phyloP scores from a whole-genome alignment of 2,888 invertebrate genomes.

The Limnephilus rhombicus region DNA sequence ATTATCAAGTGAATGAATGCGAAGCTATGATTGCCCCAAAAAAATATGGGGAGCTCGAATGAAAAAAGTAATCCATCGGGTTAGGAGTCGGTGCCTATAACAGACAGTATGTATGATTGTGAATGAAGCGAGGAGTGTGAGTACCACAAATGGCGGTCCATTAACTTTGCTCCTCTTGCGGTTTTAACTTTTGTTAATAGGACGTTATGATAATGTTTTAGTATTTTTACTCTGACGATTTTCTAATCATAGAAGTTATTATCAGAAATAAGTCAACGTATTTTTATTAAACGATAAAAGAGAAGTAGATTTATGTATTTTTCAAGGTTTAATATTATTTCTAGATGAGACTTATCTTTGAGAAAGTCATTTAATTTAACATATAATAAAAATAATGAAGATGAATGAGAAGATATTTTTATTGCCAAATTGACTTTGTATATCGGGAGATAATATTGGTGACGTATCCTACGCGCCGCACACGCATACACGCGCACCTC shows the following conservation, averaged over 20 bases:
- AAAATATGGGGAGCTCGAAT: too few relatives aligned
- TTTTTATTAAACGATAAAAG: conserved; percentile 19
- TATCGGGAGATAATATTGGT: conserved; percentile 5
- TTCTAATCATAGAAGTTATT: conserved; percentile 39
- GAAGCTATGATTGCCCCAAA: too few relatives aligned
- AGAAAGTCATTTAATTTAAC: conserved; percentile 34
- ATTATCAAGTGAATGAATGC: too few relatives aligned
- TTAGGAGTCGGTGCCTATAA: background rate
- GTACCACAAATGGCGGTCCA: background rate
- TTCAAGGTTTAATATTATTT: conserved; percentile 36
- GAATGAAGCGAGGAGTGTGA: background rate
- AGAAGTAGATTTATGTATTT: conserved; percentile 24
- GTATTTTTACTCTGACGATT: conserved; percentile 13
- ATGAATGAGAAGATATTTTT: conserved; percentile 32
- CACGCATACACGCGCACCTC: conserved; percentile 9
- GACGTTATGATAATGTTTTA: background rate
- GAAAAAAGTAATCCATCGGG: too few relatives aligned
- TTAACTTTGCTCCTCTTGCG: background rate
- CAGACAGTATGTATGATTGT: background rate
- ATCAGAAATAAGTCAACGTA: background rate
- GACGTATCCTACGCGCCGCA: background rate
- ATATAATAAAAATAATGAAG: conserved; percentile 44
- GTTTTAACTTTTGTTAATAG: background rate
- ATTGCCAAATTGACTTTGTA: conserved; percentile 26
- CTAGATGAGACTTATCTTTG: conserved; percentile 26